These are phyloP conservation scores for Auanema sp. DNA, from an alignment of 2,888 invertebrate species.

Conservation along the genomic window DNA sequence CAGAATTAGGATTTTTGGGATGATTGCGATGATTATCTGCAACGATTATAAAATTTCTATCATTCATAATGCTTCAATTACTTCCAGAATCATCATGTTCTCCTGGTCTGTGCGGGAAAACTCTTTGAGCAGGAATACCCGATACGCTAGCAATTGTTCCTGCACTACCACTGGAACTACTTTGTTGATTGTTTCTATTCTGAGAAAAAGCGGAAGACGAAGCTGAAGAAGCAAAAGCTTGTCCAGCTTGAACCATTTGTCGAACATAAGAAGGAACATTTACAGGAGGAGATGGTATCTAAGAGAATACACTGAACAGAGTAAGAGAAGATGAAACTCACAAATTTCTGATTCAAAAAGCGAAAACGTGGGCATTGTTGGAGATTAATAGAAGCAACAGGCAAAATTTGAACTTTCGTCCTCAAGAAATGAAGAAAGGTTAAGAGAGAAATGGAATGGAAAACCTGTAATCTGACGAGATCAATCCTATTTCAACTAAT, in stretches of 20 bases:
- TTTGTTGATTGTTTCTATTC: no score
- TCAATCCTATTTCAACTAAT: conserved; percentile 47
- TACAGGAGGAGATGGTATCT: conserved; percentile 15
- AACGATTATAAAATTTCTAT: no score
- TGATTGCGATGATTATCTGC: no score
- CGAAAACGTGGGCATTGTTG: conserved; percentile 8
- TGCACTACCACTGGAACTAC: no score
- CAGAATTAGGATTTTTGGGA: no score
- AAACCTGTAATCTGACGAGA: conserved; percentile 27
- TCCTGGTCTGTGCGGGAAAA: no score
- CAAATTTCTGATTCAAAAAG: conserved; percentile 1
- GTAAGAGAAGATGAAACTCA: no score
- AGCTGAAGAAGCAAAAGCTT: not conserved
- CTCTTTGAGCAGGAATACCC: no score
- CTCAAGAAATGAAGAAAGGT: not conserved
- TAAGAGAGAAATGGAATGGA: not conserved
- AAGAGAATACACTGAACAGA: not conserved
- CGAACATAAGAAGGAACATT: conserved; percentile 7
- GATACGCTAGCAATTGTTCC: no score
- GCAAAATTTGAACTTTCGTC: conserved; percentile 4
- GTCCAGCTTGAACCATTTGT: conserved; percentile 12
- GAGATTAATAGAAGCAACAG: conserved; percentile 4
- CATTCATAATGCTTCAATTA: no score
- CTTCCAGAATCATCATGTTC: no score
- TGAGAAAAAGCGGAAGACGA: no score